These are phyloP conservation scores for Ariolimax columbianus DNA, from an alignment of 2,888 invertebrate genomes.

Conservation along the genomic window DNA sequence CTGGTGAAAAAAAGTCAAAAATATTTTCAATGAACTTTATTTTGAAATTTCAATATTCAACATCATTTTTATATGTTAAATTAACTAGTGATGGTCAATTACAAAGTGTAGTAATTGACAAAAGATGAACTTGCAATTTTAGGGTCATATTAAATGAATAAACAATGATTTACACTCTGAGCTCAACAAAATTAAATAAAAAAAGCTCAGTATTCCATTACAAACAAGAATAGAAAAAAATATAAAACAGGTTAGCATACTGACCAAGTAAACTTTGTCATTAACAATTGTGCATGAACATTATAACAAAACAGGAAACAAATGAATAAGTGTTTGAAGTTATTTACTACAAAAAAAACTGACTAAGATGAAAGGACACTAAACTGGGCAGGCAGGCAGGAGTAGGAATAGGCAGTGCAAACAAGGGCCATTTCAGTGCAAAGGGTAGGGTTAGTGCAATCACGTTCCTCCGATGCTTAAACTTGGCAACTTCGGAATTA, in stretches of 20 bases:
- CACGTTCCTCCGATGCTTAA: conserved; percentile 73
- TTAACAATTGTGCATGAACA: neutral
- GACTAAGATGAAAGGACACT: conserved; percentile 17
- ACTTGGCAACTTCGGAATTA: conserved; percentile 76
- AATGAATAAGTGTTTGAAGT: conserved; percentile 18
- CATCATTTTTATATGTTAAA: conserved; percentile 39
- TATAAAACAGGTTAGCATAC: neutral
- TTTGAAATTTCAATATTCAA: conserved; percentile 47
- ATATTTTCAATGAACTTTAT: conserved; percentile 46
- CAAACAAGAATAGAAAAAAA: conserved; percentile 7
- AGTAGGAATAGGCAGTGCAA: conserved; percentile 38
- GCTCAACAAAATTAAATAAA: neutral
- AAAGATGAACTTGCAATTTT: conserved; percentile 22
- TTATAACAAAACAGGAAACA: conserved; percentile 12
- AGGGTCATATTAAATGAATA: neutral
- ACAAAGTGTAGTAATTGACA: conserved; percentile 10
- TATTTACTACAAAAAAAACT: conserved; percentile 4
- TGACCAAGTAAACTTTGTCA: neutral
- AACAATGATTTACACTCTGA: neutral
- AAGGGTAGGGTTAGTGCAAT: conserved; percentile 48
- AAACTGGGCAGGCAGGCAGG: conserved; percentile 28
- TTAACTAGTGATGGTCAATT: conserved; percentile 29
- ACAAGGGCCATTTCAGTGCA: conserved; percentile 43
- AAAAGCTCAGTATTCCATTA: neutral
- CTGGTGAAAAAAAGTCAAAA: conserved; percentile 7